Evolutionary conservation across 2,797 vertebrate species (phyloP).

Genomic region (Atherinosoma microstoma): DNA sequence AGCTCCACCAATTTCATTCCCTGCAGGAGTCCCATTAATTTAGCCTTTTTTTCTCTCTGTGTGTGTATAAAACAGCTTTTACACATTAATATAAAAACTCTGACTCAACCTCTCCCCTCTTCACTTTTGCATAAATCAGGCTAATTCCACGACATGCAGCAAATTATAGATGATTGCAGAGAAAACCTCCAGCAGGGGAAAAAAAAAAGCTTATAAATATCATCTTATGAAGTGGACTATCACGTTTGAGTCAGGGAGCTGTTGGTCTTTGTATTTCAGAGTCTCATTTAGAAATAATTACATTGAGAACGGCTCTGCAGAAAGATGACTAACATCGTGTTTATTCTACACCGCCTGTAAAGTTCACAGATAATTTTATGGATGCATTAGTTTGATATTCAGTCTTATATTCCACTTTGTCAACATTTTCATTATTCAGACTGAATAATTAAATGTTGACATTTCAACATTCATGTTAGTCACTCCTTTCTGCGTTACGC

Average conservation of each 20-base stretch:
- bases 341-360: neutral
- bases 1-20: slow-evolving; percentile 51
- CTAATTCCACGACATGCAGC: slow-evolving; percentile 14
- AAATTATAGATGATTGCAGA: slow-evolving; percentile 28
- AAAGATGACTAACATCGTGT: neutral
- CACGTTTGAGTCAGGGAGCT: slow-evolving; percentile 33
- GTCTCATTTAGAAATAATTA: neutral
- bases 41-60: slow-evolving; percentile 39
- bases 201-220: slow-evolving; percentile 19
- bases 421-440: too few species aligned
- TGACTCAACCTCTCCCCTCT: slow-evolving; percentile 28
- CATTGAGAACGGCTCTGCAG: neutral
- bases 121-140: slow-evolving; percentile 46
- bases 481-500: too few species aligned
- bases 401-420: too few species aligned
- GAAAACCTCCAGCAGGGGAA: neutral
- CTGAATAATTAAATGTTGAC: too few species aligned
- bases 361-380: neutral
- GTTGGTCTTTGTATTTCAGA: neutral
- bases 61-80: slow-evolving; percentile 32
- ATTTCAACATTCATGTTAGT: too few species aligned
- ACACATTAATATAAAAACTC: slow-evolving; percentile 49
- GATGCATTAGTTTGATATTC: neutral
- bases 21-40: slow-evolving; percentile 54
- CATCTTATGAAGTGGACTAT: slow-evolving; percentile 27